A percentile compares a stretch with the other conserved stretches of the same genome.
phyloP scores from a whole-genome alignment of 1,140 invertebrate species.

The Thereuonema tuberculata region DNA sequence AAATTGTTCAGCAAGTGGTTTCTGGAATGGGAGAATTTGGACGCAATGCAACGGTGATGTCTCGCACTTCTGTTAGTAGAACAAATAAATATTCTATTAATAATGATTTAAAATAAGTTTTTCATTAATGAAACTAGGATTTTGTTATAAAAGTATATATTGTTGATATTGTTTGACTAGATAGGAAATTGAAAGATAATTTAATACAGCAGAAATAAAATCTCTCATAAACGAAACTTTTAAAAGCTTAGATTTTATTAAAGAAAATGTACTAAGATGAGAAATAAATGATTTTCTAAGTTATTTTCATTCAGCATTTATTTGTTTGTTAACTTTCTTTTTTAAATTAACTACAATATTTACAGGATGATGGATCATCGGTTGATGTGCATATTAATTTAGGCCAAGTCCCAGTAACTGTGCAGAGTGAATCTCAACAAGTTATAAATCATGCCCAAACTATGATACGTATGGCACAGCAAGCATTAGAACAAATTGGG shows the following conservation, averaged over 20 bases:
- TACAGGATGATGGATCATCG: constrained; percentile 30
- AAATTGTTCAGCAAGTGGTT: constrained; percentile 31
- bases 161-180: neutral
- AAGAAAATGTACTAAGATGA: too few relatives aligned
- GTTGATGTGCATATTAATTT: constrained; percentile 35
- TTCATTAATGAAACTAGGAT: neutral
- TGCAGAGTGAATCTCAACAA: constrained; percentile 27
- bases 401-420: constrained; percentile 24
- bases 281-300: too few relatives aligned
- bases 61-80: constrained; percentile 26
- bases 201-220: neutral
- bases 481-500: constrained; percentile 26
- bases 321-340: too few relatives aligned
- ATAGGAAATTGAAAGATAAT: neutral
- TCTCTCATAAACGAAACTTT: too few relatives aligned
- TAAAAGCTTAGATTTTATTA: too few relatives aligned
- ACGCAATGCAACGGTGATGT: constrained; percentile 31
- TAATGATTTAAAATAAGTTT: neutral
- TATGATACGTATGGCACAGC: constrained; percentile 27
- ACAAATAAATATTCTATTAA: neutral
- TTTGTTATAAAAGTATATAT: neutral
- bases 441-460: constrained; percentile 25
- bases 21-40: constrained; percentile 29
- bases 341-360: too few relatives aligned
- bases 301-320: too few relatives aligned